Evolutionary conservation across 2,113 vertebrate genomes (phyloP), one percentile per base, ranked within the genome.

Genomic region (Platysteira castanea): DNA sequence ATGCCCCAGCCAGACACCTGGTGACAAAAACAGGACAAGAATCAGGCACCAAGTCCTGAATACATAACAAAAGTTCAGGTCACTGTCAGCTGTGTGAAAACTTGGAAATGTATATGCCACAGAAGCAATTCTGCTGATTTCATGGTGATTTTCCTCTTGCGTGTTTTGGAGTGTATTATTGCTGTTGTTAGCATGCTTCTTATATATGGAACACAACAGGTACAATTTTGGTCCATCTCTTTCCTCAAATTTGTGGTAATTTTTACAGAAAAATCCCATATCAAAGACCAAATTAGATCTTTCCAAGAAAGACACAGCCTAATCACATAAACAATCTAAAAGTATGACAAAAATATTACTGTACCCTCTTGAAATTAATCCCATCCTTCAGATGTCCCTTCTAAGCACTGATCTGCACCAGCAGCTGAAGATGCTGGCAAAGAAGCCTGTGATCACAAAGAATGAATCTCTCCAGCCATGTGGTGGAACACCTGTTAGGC

Each of bases 111-210:
- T 76, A 95, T 64, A 91, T 3, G 39, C 60, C 71, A 92, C 77
- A 95, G 94, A 95, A 97, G 96, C 83, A 95, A 97, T 95, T 93
- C 77, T 95, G 78, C 93, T 84, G 47, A 89, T 82, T 95, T 87
- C 90, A 81, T 27, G n/a, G 67, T 68, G 60, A 57, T 61, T 89
- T 73, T 53, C 76, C 59, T 85, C 78, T 87, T 94, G 78, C 64
- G 79, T 92, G 35, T 91, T 90, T 84, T 84, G 80, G 80, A 92
- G 80, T 75, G n/a, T 74, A 77, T 35, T 49, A 73, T 42, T 93
- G 67, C 56, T 93, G 54, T 42, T 16, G 1, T 68, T 78, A 75
- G 64, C 88, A 50, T 78, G 82, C 75, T 89, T 65, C 35, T 65
- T 61, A 28, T 19, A 84, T 27, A 60, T 42, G 17, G 46, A 80